phyloP scores from a whole-genome alignment of 1,140 invertebrate species.

The Ceratitis capitata region DNA sequence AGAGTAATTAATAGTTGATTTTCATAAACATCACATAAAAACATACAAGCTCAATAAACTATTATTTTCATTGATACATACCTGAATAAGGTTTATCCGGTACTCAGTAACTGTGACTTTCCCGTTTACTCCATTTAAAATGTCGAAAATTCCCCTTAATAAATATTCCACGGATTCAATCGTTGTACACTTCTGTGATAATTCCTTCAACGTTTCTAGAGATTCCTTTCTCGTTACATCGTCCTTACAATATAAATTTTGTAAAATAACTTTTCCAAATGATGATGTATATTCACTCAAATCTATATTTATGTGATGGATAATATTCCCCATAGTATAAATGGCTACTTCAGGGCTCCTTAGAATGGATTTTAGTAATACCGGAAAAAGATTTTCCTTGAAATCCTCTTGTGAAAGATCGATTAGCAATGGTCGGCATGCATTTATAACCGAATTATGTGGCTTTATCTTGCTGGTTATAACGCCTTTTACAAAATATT shows the following conservation, averaged over 20 bases:
- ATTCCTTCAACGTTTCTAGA: constrained; percentile 72
- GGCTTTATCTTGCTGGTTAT: constrained; percentile 84
- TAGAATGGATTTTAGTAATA: constrained; percentile 91
- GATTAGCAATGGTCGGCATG: constrained; percentile 73
- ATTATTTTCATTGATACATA: no score
- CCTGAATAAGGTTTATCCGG: constrained; percentile 87
- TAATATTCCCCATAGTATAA: constrained; percentile 79
- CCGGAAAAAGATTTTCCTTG: constrained; percentile 78
- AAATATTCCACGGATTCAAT: constrained; percentile 74
- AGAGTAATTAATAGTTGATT: no score
- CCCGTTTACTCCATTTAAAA: constrained; percentile 90
- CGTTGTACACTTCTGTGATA: constrained; percentile 80
- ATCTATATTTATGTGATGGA: constrained; percentile 78
- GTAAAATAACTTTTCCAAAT: constrained; percentile 83
- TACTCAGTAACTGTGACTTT: constrained; percentile 90
- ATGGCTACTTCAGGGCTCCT: constrained; percentile 92
- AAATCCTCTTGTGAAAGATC: constrained; percentile 79
- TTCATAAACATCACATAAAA: no score
- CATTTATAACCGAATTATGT: constrained; percentile 73
- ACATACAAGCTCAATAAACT: no score
- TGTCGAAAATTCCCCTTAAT: constrained; percentile 79
- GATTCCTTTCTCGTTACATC: constrained; percentile 79
- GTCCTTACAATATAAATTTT: constrained; percentile 85
- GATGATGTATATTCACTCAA: constrained; percentile 82
- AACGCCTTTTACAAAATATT: constrained; percentile 82